These are phyloP conservation scores for Hippocampus barbouri DNA, from an alignment of 2,113 vertebrate species.

Conservation along the genomic window DNA sequence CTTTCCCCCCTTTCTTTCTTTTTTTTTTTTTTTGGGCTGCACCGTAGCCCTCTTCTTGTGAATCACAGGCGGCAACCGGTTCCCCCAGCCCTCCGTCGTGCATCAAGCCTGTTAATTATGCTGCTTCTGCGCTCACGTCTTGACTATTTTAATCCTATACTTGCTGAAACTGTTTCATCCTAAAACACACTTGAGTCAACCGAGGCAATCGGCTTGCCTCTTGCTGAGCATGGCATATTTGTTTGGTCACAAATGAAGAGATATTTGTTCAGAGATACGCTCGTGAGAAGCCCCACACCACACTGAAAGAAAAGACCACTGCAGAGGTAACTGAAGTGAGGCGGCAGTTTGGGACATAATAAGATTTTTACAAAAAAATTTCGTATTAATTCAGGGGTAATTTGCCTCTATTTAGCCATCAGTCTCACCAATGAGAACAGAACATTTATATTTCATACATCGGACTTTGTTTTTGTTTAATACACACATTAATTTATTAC, in stretches of 20 bases:
- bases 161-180: slow-evolving; percentile 38
- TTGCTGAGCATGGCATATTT: slow-evolving; percentile 37
- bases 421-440: too few relatives aligned
- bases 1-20: neutral
- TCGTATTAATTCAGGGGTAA: too few relatives aligned
- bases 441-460: too few relatives aligned
- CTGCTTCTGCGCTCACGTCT: slow-evolving; percentile 36
- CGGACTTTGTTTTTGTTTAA: too few relatives aligned
- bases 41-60: slow-evolving; percentile 37
- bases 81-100: slow-evolving; percentile 37
- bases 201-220: slow-evolving; percentile 24
- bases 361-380: too few relatives aligned
- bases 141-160: slow-evolving; percentile 56
- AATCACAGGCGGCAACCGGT: slow-evolving; percentile 56
- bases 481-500: too few relatives aligned
- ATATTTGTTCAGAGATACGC: slow-evolving; percentile 14
- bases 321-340: slow-evolving; percentile 31
- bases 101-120: slow-evolving; percentile 61
- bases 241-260: slow-evolving; percentile 37
- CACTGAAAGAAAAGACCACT: slow-evolving; percentile 26
- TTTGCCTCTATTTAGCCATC: too few relatives aligned
- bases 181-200: slow-evolving; percentile 16
- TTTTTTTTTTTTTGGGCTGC: slow-evolving; percentile 8
- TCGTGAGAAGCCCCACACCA: slow-evolving; percentile 20
- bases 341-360: neutral